A percentile compares a stretch with the other conserved stretches of the same genome.
phyloP scores from a whole-genome alignment of 2,113 vertebrate species.

The Coptodon bakossiorum region DNA sequence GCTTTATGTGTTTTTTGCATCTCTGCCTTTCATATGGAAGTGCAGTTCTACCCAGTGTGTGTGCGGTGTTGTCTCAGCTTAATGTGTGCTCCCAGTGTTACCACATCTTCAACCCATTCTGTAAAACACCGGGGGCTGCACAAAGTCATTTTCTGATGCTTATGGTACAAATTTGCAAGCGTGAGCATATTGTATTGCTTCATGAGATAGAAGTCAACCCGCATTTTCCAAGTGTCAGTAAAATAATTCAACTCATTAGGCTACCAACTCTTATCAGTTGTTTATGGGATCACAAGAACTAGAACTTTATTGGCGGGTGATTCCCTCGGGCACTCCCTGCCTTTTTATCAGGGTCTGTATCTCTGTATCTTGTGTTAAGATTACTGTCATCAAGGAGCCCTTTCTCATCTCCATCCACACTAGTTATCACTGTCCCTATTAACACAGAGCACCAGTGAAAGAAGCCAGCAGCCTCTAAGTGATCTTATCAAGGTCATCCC shows the following conservation, averaged over 20 bases:
- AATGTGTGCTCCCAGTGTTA: not conserved
- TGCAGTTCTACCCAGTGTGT: not conserved
- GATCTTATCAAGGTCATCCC: constrained; percentile 73
- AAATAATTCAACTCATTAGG: constrained; percentile 64
- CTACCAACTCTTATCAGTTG: constrained; percentile 62
- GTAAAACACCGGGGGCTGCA: not conserved
- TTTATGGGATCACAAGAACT: constrained; percentile 57
- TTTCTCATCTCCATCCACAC: constrained; percentile 58
- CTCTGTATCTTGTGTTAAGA: constrained; percentile 60
- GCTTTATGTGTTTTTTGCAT: not conserved
- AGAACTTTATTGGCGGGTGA: constrained; percentile 62
- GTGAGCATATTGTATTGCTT: constrained; percentile 32
- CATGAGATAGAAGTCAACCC: constrained; percentile 44
- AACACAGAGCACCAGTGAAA: constrained; percentile 45
- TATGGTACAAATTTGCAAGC: constrained; percentile 28
- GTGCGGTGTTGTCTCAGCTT: not conserved
- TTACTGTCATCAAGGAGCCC: constrained; percentile 62
- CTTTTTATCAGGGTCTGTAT: constrained; percentile 55
- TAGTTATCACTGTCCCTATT: constrained; percentile 65
- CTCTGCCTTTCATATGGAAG: not conserved
- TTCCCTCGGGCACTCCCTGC: constrained; percentile 42
- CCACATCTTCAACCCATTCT: not conserved
- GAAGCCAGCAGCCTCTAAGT: constrained; percentile 40
- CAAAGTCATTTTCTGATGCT: constrained; percentile 21
- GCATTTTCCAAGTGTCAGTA: constrained; percentile 58